Evolutionary conservation across 2,113 vertebrate genomes (phyloP).

Genomic region (Melanocharis versteri): DNA sequence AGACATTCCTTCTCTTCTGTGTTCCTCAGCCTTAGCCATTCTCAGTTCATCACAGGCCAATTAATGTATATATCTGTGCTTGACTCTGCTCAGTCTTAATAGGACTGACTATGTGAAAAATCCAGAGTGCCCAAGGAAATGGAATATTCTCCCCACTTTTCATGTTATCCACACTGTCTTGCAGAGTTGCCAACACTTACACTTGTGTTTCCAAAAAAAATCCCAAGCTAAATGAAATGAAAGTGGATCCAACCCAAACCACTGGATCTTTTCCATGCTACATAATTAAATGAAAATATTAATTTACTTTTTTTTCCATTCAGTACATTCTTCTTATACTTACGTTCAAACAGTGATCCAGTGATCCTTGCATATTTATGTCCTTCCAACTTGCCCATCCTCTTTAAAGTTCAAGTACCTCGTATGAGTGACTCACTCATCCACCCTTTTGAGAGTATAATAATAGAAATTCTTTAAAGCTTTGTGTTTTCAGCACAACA

Average conservation of each 20-base stretch:
- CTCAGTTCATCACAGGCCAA: background rate
- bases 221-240: background rate
- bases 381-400: background rate
- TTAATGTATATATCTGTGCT: background rate
- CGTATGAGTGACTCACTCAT: slow-evolving; percentile 17
- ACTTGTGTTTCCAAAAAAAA: background rate
- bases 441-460: slow-evolving; percentile 1
- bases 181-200: background rate
- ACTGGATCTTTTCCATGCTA: background rate
- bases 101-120: background rate
- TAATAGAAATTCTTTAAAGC: slow-evolving; percentile 50
- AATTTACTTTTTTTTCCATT: background rate
- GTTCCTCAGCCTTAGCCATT: background rate
- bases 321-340: background rate
- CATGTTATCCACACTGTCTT: background rate
- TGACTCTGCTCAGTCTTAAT: background rate
- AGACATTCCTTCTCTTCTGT: background rate
- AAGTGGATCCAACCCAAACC: background rate
- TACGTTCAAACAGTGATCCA: background rate
- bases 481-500: background rate
- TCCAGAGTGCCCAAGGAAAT: background rate
- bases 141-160: background rate
- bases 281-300: background rate
- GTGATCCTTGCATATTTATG: background rate
- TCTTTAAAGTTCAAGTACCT: slow-evolving; percentile 51